phyloP scores from a whole-genome alignment of 2,113 vertebrate genomes.

The Mus spicilegus region DNA sequence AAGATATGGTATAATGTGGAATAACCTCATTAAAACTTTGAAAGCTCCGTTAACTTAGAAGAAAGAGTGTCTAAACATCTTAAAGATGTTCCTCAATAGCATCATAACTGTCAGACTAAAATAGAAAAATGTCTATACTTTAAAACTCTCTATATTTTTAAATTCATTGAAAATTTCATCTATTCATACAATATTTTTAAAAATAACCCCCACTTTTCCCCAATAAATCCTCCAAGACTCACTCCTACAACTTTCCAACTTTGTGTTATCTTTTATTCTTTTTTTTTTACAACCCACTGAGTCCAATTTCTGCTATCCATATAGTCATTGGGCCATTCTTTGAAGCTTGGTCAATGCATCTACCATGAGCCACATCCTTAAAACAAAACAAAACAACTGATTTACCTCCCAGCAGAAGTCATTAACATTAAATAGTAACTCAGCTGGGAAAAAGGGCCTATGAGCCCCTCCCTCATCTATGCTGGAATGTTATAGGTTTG shows the following conservation, averaged over 20 bases:
- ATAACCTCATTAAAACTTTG: background rate
- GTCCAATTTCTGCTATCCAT: background rate
- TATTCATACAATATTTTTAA: background rate
- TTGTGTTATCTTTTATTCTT: background rate
- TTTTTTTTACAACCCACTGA: background rate
- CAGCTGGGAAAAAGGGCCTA: background rate
- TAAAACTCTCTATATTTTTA: background rate
- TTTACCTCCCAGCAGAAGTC: background rate
- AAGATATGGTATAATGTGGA: background rate
- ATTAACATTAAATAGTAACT: background rate
- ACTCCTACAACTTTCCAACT: background rate
- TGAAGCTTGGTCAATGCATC: background rate
- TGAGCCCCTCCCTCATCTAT: background rate
- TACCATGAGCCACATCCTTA: background rate
- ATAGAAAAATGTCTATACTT: background rate
- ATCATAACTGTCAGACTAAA: background rate
- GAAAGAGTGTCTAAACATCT: background rate
- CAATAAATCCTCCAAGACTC: background rate
- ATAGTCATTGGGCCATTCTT: background rate
- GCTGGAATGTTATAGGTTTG: background rate
- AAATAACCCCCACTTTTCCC: background rate
- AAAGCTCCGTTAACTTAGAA: background rate
- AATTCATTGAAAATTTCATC: background rate
- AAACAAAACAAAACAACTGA: background rate
- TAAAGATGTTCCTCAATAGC: background rate